Base-by-base conservation (phyloP, 1,140 invertebrate species). In the Brachionus angularis region DNA sequence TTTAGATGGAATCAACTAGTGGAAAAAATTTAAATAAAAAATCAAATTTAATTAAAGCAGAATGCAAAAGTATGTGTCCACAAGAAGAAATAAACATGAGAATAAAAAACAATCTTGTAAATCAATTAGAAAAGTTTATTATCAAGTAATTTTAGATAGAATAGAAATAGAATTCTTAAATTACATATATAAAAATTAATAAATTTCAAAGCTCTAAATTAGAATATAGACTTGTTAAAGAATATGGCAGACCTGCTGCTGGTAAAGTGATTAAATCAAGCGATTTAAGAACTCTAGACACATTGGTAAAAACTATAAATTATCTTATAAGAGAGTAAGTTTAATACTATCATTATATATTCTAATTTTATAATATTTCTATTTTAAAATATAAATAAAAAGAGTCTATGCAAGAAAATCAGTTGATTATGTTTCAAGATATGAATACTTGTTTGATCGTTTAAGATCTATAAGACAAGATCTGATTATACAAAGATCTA, bases 211-310 rank as follows among this genome's bases (percentile, higher is more conserved):
- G 53, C 12, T 58, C 53, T 3, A 58, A 58, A 23, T 18, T 42
- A 23, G 53, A 58, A 14, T 58, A 58, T 39, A 58, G n/a, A 39
- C 18, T 58, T 14, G 53, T 58, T 2, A 58, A 58, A 58, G 53
- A 58, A 39, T 58, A 58, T 34, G 53, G 53, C 14, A 33, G 53
- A 58, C 53, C 53, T 23, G 53, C 53, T 21, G 53, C 53, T 58
- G 53, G 53, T 25, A 58, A 58, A 58, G 25, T 58, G 10, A 58
- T 36, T 21, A 58, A 58, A 58, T 58, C 53, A 58, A 39, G 21
- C 39, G 53, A 58, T 14, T 42, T 58, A 29, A 58, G 53, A 58
- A 58, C 34, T 21, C 18, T 58, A 21, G 53, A 58, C 1, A 58
- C 53, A 10, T 34, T 58, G 8, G 8, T 58, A 18, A 58, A 39